These are phyloP conservation scores for Drosophila melanica DNA, from an alignment of 1,140 invertebrate species.

Conservation along the genomic window DNA sequence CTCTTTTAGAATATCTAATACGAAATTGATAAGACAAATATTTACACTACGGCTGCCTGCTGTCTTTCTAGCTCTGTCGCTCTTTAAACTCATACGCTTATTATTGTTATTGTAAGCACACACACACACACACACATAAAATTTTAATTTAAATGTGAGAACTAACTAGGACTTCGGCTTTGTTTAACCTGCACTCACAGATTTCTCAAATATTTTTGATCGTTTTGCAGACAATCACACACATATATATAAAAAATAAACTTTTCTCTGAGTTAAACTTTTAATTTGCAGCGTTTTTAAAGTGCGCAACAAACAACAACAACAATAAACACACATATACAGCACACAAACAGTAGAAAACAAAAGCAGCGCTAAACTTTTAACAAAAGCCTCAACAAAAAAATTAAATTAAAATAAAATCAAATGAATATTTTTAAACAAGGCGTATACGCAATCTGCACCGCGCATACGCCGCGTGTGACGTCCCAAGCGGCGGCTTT, in stretches of 20 bases:
- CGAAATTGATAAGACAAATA: slow-evolving; percentile 30
- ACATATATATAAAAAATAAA: slow-evolving; percentile 8
- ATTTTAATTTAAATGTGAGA: slow-evolving; percentile 29
- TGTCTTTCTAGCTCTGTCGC: slow-evolving; percentile 5
- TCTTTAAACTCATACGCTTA: slow-evolving; percentile 61
- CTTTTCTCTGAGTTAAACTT: slow-evolving; percentile 52
- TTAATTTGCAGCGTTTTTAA: slow-evolving; percentile 61
- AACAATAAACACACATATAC: not conserved
- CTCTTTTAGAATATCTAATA: slow-evolving; percentile 29
- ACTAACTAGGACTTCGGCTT: slow-evolving; percentile 11
- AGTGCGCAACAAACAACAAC: slow-evolving; percentile 21
- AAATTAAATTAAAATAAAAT: slow-evolving; percentile 11
- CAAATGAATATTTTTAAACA: slow-evolving; percentile 23
- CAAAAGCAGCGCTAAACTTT: slow-evolving; percentile 15
- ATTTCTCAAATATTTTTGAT: slow-evolving; percentile 66
- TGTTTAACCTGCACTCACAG: slow-evolving; percentile 25
- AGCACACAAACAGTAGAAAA: not conserved
- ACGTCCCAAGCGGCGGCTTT: slow-evolving; percentile 41
- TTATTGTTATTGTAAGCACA: slow-evolving; percentile 19
- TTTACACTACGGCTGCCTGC: slow-evolving; percentile 35
- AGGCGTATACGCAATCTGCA: slow-evolving; percentile 52
- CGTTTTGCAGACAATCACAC: slow-evolving; percentile 61
- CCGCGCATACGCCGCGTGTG: slow-evolving; percentile 60
- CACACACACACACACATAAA: slow-evolving; percentile 10
- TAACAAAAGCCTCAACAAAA: slow-evolving; percentile 14